Percentiles rank a stretch among this genome's conserved stretches.
Conservation (phyloP, 2,113 vertebrate species). For the Dipodomys ordii region DNA sequence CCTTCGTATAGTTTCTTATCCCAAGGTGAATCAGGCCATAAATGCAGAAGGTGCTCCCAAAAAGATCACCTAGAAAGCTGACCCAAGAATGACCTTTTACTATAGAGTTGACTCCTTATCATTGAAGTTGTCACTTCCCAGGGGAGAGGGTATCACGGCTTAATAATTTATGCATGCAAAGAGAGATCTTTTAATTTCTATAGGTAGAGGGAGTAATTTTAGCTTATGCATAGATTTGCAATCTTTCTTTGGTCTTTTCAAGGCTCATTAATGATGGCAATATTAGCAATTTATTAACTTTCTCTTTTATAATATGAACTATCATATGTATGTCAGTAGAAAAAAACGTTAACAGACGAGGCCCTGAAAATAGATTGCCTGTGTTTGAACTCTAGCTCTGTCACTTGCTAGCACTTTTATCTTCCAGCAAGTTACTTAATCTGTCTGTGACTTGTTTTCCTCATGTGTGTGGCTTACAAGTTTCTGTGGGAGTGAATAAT, state of each 20-base stretch:
- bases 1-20: background rate
- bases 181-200: background rate
- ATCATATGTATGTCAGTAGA: background rate
- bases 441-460: background rate
- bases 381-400: background rate
- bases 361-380: background rate
- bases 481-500: background rate
- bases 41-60: background rate
- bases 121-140: background rate
- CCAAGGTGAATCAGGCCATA: background rate
- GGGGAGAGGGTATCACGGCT: background rate
- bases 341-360: background rate
- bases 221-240: background rate
- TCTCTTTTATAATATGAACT: background rate
- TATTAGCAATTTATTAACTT: background rate
- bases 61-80: no score
- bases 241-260: background rate
- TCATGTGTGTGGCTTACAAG: background rate
- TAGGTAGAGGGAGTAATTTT: background rate
- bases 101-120: accelerated
- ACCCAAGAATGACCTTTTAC: background rate
- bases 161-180: background rate
- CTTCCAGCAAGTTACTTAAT: background rate
- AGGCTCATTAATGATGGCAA: background rate
- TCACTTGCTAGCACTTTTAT: background rate